These are phyloP conservation scores for Manacus vitellinus DNA, from an alignment of 2,113 vertebrate genomes.

Conservation along the genomic window DNA sequence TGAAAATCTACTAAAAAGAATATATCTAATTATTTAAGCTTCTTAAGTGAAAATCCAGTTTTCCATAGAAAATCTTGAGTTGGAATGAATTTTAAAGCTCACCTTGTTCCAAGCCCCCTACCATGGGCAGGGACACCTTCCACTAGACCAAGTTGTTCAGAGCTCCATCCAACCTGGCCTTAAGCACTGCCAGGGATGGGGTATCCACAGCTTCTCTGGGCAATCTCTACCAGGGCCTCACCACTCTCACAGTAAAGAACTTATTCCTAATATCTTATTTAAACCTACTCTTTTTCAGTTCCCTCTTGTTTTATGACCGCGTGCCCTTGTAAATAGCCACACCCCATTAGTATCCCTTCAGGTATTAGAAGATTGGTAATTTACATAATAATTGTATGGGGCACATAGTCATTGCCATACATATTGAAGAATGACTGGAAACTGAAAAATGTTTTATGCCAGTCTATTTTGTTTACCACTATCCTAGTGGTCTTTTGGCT, in stretches of 20 bases:
- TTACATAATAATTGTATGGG: neutral
- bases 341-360: neutral
- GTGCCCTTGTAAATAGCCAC: neutral
- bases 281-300: neutral
- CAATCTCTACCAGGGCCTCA: accelerated
- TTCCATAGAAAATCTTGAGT: neutral
- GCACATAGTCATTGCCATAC: neutral
- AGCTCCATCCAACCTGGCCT: accelerated
- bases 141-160: neutral
- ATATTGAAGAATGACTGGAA: neutral
- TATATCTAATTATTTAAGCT: accelerated
- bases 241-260: neutral
- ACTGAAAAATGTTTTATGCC: neutral
- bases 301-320: neutral
- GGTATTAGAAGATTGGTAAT: neutral
- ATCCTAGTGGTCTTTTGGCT: neutral
- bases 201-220: neutral
- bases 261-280: neutral
- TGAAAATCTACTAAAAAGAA: neutral
- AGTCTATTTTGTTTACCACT: neutral
- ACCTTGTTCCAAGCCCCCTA: neutral
- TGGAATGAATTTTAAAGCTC: neutral
- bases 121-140: neutral
- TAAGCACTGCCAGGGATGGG: too few species aligned
- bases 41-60: neutral